These are phyloP conservation scores for Emesis furor DNA, from an alignment of 2,888 invertebrate genomes.

Conservation along the genomic window DNA sequence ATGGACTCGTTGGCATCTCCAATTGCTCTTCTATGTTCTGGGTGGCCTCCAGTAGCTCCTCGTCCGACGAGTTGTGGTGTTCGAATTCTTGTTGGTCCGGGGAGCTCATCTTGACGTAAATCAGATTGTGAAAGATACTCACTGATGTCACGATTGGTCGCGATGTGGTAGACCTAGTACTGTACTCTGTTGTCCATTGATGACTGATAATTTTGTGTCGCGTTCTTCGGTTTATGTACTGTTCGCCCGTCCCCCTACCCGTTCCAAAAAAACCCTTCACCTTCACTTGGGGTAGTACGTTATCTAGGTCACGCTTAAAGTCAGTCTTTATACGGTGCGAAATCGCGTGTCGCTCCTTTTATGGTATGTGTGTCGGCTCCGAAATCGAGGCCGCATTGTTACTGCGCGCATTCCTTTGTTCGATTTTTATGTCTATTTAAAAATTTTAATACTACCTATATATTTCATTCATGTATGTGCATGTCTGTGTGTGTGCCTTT, in stretches of 20 bases:
- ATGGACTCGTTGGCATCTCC: background rate
- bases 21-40: background rate
- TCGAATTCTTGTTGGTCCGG: background rate
- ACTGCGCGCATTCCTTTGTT: no score
- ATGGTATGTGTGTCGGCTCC: no score
- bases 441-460: no score
- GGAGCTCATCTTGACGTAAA: background rate
- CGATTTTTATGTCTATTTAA: no score
- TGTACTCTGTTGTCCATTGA: background rate
- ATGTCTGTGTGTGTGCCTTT: no score
- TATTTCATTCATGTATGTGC: no score
- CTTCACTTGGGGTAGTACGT: background rate
- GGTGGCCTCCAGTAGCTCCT: background rate
- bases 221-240: no score
- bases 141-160: background rate
- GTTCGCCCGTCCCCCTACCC: background rate
- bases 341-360: no score
- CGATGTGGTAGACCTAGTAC: slow-evolving; percentile 5
- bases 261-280: background rate
- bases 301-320: background rate
- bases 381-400: no score
- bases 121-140: background rate
- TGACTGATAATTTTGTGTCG: background rate
- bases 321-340: background rate
- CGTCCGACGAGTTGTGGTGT: background rate